Base-by-base conservation (phyloP, 2,888 invertebrate genomes). In the Cylloceria caligata region DNA sequence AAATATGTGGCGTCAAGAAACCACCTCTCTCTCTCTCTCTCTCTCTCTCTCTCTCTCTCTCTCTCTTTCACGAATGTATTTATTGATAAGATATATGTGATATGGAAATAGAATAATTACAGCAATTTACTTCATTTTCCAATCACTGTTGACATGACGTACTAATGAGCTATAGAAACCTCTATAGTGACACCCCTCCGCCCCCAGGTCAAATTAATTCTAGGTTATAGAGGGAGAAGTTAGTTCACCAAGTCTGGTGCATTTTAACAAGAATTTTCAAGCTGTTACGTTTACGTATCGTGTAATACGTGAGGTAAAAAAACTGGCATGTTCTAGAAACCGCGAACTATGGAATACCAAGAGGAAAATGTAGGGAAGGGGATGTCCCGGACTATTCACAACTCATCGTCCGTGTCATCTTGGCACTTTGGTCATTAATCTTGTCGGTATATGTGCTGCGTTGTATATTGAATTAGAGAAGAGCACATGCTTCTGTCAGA, bases 391-490 rank as follows among this genome's bases (percentile, higher is more conserved):
- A 36, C 57, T 16, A 60, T 60, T 19, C 16, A 60, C 34, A 19
- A 34, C 57, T 60, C 34, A 34, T 36, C 16, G 30, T 60, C 34
- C 57, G 9, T 34, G 34, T 60, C 57, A 36, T 16, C 34, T 9
- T 60, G 57, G 36, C 57, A 34, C 34, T 6, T 60, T 16, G 57
- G 19, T 36, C 34, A 60, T 60, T 34, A 60, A 60, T 60, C 57
- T 16, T 34, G 34, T 16, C 57, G 34, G 16, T 7, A 5, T 60
- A 6, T 16, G 16, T 34, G 3, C 27, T 3, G 1, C 57, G 57
- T 34, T n/a, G 16, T 36, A 34, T 34, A 60, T 60, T 60, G 34
- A 60, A 30, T 60, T 34, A 9, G 6, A 6, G 19, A 34, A 52
- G 57, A 16, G 34, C 34, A 16, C 16, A n/a, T 19, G 57, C 9